phyloP scores from a whole-genome alignment of 2,113 vertebrate species.

The Desmodus rotundus region DNA sequence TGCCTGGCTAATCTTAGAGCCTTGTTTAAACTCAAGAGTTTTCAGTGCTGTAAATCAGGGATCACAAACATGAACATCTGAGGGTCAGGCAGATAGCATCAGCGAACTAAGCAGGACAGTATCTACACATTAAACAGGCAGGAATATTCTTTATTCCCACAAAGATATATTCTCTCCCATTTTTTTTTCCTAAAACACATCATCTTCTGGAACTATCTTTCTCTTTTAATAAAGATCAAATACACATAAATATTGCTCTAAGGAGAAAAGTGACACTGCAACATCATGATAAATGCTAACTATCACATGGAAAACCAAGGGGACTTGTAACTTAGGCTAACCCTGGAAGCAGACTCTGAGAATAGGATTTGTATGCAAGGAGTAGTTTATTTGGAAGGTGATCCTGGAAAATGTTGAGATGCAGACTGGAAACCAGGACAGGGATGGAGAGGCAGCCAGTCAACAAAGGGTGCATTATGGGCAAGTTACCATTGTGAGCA shows the following conservation, averaged over 20 bases:
- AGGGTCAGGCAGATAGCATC: neutral
- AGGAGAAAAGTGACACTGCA: neutral
- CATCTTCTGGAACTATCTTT: neutral
- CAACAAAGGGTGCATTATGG: neutral
- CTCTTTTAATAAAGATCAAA: slow-evolving; percentile 31
- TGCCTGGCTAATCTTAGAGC: neutral
- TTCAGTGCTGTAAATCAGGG: neutral
- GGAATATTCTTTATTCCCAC: neutral
- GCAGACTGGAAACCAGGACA: neutral
- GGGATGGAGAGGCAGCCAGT: neutral
- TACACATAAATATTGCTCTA: neutral
- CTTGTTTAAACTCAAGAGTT: neutral
- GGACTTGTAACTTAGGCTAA: neutral
- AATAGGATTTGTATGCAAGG: neutral
- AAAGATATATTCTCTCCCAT: neutral
- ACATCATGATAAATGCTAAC: neutral
- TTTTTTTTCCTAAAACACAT: neutral
- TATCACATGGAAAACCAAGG: neutral
- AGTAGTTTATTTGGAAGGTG: neutral
- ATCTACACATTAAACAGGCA: neutral
- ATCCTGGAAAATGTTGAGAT: neutral
- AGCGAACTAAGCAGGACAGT: neutral
- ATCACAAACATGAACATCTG: neutral
- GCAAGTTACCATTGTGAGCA: neutral
- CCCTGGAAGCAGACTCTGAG: neutral